Percentiles rank a stretch among this genome's conserved stretches.
Evolutionary conservation across 2,888 invertebrate species (phyloP).

Genomic region (Neocrepidodera transversa): DNA sequence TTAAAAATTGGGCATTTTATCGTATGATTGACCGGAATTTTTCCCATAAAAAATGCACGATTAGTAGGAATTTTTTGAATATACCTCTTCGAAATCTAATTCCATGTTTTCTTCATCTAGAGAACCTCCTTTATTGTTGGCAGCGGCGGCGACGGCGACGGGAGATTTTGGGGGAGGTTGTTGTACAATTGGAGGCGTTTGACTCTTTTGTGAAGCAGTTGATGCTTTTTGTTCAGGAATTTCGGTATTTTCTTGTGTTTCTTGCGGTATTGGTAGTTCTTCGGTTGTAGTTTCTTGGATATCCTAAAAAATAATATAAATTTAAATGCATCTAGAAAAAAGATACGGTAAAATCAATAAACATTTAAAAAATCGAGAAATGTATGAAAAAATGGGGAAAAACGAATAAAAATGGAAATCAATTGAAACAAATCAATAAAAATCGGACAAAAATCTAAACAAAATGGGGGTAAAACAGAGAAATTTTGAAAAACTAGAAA

Average conservation of each 20-base stretch:
- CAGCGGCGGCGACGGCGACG: constrained; percentile 32
- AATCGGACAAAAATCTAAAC: too few relatives aligned
- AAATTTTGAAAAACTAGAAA: too few relatives aligned
- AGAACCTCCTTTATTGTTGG: constrained; percentile 59
- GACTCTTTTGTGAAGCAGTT: constrained; percentile 50
- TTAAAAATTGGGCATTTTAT: too few relatives aligned
- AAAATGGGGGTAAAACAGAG: too few relatives aligned
- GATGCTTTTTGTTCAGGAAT: constrained; percentile 42
- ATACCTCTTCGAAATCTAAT: constrained; percentile 80
- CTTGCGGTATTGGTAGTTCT: background rate
- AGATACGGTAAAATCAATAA: too few relatives aligned
- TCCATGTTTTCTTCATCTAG: constrained; percentile 77
- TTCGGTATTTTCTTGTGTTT: background rate
- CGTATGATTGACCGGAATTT: too few relatives aligned
- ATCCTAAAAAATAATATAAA: constrained; percentile 16
- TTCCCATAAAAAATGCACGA: too few relatives aligned
- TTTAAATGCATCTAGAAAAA: too few relatives aligned
- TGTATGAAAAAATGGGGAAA: too few relatives aligned
- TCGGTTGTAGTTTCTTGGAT: constrained; percentile 1
- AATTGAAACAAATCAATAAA: too few relatives aligned
- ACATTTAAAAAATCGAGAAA: too few relatives aligned
- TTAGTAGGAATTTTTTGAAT: background rate
- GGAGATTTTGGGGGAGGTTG: constrained; percentile 46
- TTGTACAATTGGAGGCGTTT: constrained; percentile 43
- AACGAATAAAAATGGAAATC: too few relatives aligned